Conservation (phyloP, 1,140 invertebrate species). For the Notospermus geniculatus region DNA sequence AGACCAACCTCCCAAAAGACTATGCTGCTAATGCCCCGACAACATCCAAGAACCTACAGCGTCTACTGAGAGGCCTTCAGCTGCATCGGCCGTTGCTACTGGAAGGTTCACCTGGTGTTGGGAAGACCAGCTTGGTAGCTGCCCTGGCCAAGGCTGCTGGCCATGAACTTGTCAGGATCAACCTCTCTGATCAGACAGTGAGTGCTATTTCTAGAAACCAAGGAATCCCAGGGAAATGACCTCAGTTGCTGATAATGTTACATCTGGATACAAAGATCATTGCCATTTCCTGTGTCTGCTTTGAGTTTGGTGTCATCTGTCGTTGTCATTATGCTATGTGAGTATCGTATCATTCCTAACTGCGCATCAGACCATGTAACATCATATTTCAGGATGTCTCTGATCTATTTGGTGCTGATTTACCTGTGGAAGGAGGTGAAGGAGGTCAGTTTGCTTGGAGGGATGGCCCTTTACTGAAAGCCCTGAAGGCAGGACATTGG, state of each 20-base stretch:
- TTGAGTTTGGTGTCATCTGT: too few relatives aligned
- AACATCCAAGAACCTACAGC: constrained; percentile 76
- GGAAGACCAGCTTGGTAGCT: constrained; percentile 92
- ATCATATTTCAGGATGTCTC: constrained; percentile 74
- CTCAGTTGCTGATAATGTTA: too few relatives aligned
- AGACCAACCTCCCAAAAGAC: constrained; percentile 11
- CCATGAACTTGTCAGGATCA: constrained; percentile 82
- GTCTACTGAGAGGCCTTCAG: constrained; percentile 83
- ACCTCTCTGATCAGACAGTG: constrained; percentile 97
- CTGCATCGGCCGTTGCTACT: constrained; percentile 82
- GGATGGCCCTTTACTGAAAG: constrained; percentile 92
- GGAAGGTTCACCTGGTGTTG: constrained; percentile 97
- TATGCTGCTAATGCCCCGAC: constrained; percentile 69
- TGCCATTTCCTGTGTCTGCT: too few relatives aligned
- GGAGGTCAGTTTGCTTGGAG: constrained; percentile 87
- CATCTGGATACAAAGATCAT: too few relatives aligned
- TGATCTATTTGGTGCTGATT: constrained; percentile 96
- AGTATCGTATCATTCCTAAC: too few relatives aligned
- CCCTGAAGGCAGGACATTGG: constrained; percentile 91
- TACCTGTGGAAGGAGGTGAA: constrained; percentile 82
- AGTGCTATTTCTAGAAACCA: constrained; percentile 43
- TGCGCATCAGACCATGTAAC: neutral
- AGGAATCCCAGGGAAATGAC: too few relatives aligned
- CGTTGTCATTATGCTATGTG: too few relatives aligned
- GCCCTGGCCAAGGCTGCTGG: constrained; percentile 86